Percentiles rank a stretch among this genome's conserved stretches.
Evolutionary conservation across 2,113 vertebrate genomes (phyloP).

Genomic region (Stomatorhinus ivindoensis): DNA sequence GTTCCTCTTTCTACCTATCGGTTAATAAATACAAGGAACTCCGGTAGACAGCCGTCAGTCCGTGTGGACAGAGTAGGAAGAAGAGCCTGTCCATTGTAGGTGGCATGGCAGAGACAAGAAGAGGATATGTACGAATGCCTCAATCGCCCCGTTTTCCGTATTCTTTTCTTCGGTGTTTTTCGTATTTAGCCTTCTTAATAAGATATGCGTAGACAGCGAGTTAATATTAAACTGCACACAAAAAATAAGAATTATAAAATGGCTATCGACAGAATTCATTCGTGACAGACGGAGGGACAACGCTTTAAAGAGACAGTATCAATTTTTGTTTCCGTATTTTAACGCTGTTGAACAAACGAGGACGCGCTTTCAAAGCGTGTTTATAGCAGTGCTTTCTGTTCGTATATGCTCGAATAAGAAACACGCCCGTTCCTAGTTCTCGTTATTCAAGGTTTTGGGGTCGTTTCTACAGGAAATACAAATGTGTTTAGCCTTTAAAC

Average conservation of each 20-base stretch:
- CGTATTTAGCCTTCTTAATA: not conserved
- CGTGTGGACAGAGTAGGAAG: constrained; percentile 50
- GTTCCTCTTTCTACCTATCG: constrained; percentile 5
- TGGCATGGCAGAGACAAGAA: constrained; percentile 36
- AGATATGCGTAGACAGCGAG: not conserved
- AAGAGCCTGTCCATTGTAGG: constrained; percentile 59
- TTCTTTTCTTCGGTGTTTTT: not conserved
- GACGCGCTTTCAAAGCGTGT: constrained; percentile 1
- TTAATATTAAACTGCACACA: not conserved
- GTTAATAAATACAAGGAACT: constrained; percentile 32
- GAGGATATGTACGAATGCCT: not conserved
- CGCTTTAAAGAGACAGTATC: constrained; percentile 59
- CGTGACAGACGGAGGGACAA: constrained; percentile 42
- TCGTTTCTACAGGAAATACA: not conserved
- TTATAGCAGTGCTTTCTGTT: not conserved
- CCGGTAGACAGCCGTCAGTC: constrained; percentile 43
- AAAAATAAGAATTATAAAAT: constrained; percentile 21
- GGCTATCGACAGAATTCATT: constrained; percentile 33
- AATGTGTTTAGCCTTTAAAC: not conserved
- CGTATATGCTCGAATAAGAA: not conserved
- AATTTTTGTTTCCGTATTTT: constrained; percentile 41
- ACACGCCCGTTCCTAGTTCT: not conserved
- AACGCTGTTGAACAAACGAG: not conserved
- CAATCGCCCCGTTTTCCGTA: not conserved
- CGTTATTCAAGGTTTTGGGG: not conserved